Evolutionary conservation across 2,113 vertebrate species (phyloP).

Genomic region (Gallinago jamesoni): DNA sequence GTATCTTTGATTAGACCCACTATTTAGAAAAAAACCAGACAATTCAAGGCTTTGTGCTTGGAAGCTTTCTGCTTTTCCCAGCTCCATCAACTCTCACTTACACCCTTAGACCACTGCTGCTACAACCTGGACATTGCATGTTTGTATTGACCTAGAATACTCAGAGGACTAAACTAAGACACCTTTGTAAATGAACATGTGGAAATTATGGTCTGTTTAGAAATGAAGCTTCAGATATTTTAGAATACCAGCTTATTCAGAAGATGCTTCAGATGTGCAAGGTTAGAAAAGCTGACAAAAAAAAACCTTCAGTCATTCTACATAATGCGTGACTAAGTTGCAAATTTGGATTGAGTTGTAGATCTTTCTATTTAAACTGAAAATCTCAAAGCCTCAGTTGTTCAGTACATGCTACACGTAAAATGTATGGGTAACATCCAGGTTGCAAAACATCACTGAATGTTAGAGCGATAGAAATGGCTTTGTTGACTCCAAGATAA

Average conservation of each 20-base stretch:
- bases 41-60: not conserved
- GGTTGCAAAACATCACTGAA: not conserved
- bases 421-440: not conserved
- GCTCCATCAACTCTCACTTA: not conserved
- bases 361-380: not conserved
- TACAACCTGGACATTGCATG: not conserved
- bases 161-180: not conserved
- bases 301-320: not conserved
- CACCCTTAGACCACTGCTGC: not conserved
- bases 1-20: not conserved
- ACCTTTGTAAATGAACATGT: not conserved
- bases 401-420: not conserved
- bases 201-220: not conserved
- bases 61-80: not conserved
- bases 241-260: not conserved
- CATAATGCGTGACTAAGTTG: not conserved
- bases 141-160: not conserved
- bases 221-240: not conserved
- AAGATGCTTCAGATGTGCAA: not conserved
- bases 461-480: rapidly evolving
- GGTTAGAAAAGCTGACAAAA: not conserved
- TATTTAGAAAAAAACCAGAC: not conserved
- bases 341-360: not conserved
- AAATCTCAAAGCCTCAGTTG: not conserved
- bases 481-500: not conserved